Base-by-base conservation (phyloP, 1,140 invertebrate genomes). In the Panulirus ornatus region DNA sequence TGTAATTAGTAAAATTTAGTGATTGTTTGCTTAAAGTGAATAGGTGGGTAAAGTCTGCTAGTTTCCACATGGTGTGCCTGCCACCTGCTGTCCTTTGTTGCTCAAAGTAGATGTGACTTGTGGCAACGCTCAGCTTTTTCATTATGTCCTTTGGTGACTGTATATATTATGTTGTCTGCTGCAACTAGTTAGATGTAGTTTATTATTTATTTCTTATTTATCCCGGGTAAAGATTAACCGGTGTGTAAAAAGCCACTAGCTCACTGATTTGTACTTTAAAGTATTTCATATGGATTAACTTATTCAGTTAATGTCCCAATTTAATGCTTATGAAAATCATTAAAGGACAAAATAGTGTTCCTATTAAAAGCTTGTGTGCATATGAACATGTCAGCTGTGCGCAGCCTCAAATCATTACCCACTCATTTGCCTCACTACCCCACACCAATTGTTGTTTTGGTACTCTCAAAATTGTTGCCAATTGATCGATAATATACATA, bases 391-490 rank as follows among this genome's bases (percentile, higher is more conserved):
- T 30, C 34, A 30, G 27, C 27, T 71, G 66, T n/a, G 42, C 36
- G 5, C 22, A 0, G 38, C 38, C 51, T 83, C 11, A 36, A 83
- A 38, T 40, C 58, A 40, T 40, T 63, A 58, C 38, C 63, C 47
- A 58, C 44, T 82, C 51, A 30, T 16, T 54, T 54, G 19, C 54
- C 34, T 40, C 58, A 27, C 79, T 34, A 58, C 54, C 54, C 58
- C 66, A 73, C 83, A 70, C 58, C 42, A 73, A 38, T 40, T 63
- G 54, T 73, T 73, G 34, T 84, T 84, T 54, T 73, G 70, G 83
- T 84, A 84, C 83, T 51, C 2, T 84, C 83, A 47, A 47, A 73
- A 78, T 84, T 47, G 44, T 84, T 84, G 83, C 83, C 78, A 81
- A 36, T 34, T 36, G 34, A 58, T 51, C 16, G 27, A 36, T 30